Base-by-base conservation (phyloP, 2,113 vertebrate genomes). In the Calidris pugnax region DNA sequence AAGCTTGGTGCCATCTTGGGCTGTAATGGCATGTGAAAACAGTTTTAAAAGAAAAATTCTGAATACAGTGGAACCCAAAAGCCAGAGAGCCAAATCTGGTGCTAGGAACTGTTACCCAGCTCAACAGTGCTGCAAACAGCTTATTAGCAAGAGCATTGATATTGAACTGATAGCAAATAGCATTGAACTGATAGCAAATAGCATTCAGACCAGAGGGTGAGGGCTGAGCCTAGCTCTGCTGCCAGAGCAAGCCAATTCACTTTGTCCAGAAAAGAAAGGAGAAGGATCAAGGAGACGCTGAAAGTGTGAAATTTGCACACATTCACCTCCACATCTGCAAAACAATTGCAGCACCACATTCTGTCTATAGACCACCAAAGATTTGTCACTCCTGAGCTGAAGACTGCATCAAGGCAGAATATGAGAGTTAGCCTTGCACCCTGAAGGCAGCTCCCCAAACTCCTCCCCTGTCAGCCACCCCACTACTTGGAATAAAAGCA, bases 401-500 rank as follows among this genome's bases (percentile, higher is more conserved):
- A 62, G n/a, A 67, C 45, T 1, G 0, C 41, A n/a, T 9, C 16
- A 23, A 43, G 37, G 43, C 51, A 56, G 51, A 57, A 37, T 5
- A 33, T 6, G 11, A 48, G 39, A 50, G 30, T 20, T 32, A 59
- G 24, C 20, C 43, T 41, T 21, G 17, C 26, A 37, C 56, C n/a
- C 50, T 47, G 63, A n/a, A 56, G 0, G 0, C 62, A 79, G 62
- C 51, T 66, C 13, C 14, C 50, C 2, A 0, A 35, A 15, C 18
- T 41, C 27, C 53, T 50, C 14, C 12, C 9, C 9, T 4, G 4
- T 37, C 37, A 37, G 63, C 37, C 48, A 51, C 37, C 43, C 53
- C 60, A n/a, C 30, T 28, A 30, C 27, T 24, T 43, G 57, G 41
- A 51, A 37, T 16, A 51, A n/a, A 71, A 84, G 22, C 63, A 55